Base-by-base conservation (phyloP, 2,888 invertebrate species). In the Melanchra persicariae region DNA sequence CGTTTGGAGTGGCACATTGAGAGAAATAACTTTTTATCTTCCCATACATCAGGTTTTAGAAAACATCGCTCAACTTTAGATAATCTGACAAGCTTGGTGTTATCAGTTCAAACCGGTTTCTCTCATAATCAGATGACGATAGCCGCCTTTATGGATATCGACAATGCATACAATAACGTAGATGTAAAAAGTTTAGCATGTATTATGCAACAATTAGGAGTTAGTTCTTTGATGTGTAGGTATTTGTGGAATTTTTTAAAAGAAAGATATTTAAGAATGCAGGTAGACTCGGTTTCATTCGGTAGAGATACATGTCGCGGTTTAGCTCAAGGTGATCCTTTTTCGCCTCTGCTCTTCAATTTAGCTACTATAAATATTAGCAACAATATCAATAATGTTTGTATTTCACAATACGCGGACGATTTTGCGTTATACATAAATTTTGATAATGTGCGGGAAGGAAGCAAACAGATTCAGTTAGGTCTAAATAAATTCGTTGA, bases 1-100 rank as follows among this genome's bases (percentile, higher is more conserved):
- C 30, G 61, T 1, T 22, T 61, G 34, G 49, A 61, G 49, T 49
- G 61, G 61, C 10, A 49, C 34, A 22, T 34, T 34, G 61, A 61
- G 22, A 61, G 1, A 9, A 49, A 49, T 9, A 34, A 49, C 22
- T 10, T 34, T 24, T 22, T 61, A 6, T 61, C 61, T 4, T 5
- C n/a, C 15, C 8, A 45, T 19, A 45, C 59, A 43, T 19, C 43
- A 12, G 59, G 59, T 17, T 59, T 59, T 45, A 45, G 59, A 22
- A 49, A 61, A 47, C 22, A 34, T 10, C 47, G 22, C 1, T 47
- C 47, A n/a, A 61, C 61, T n/a, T 34, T 34, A 34, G 34, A 61
- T n/a, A 58, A 58, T 17, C 24, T 58, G 5, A 2, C 57, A 17
- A 40, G 24, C 40, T 40, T 58, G 17, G 57, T 58, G 4, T 49